Base-by-base conservation (phyloP, 2,113 vertebrate species). In the Ailuropoda melanoleuca region DNA sequence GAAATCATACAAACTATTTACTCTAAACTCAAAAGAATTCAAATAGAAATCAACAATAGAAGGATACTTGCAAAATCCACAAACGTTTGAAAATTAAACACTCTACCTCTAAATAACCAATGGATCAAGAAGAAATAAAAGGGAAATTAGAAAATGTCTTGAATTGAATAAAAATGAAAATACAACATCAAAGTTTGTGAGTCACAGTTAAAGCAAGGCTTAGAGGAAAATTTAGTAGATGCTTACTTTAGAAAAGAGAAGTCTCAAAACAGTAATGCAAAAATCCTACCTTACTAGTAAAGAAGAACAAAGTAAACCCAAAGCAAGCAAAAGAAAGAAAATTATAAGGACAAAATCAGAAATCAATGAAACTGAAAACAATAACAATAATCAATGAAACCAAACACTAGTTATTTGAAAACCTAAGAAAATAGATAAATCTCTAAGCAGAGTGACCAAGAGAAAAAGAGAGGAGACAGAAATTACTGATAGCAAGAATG, bases 11-110 rank as follows among this genome's bases (percentile, higher is more conserved):
- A 88, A 70, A 88, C 15, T 15, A 39, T 39, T 48, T 90, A 72
- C 62, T 83, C 62, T 93, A 81, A 95, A 86, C 31, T 18, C 72
- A 43, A 74, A 1, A 97, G 34, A 92, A 87, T 81, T 91, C 86
- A 88, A 88, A 4, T 19, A 89, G 43, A 89, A 70, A 85, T 80
- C 56, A 94, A 77, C 66, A 88, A 92, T 15, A 92, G 18, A 83
- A 78, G 53, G 37, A 39, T 18, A 70, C n/a, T 72, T 78, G 70
- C 43, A 80, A 97, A 88, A 66, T 77, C 43, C 21, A 64, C n/a
- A 89, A 78, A 88, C 84, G 8, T 58, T 55, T 64, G 68, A 75
- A 88, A 96, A 64, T 50, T 88, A 82, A 95, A 58, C 34, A 88
- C 21, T 10, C 72, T 29, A 60, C 24, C 34, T 84, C 62, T 95